Evolutionary conservation across 37 sponge, comb jelly and placozoan genomes (phyloP).

Genomic region (Sycon ciliatum): DNA sequence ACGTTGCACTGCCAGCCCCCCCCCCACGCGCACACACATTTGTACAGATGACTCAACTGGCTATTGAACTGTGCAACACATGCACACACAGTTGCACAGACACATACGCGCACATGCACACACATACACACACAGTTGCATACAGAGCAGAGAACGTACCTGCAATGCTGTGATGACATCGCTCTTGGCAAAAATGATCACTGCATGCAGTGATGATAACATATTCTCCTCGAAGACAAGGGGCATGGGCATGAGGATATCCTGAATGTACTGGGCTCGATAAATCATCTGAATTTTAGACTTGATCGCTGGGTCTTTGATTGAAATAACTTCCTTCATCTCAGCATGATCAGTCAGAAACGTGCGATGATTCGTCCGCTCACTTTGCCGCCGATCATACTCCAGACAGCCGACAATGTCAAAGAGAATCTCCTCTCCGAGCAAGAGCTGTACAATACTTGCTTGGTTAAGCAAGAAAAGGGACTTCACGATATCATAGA

Average conservation of each 20-base stretch:
- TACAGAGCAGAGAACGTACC: constrained; percentile 15
- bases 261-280: constrained; percentile 77
- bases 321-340: constrained; percentile 74
- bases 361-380: constrained; percentile 63
- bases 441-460: constrained; percentile 52
- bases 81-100: constrained; percentile 11
- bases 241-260: constrained; percentile 86
- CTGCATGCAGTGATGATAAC: constrained; percentile 70
- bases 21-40: background rate
- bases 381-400: constrained; percentile 61
- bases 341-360: constrained; percentile 55
- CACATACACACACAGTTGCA: background rate
- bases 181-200: constrained; percentile 71
- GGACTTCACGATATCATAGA: constrained; percentile 74
- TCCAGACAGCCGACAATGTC: constrained; percentile 86
- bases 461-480: constrained; percentile 77
- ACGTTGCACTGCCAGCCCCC: background rate
- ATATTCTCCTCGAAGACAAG: constrained; percentile 95
- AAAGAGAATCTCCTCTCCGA: constrained; percentile 56
- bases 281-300: constrained; percentile 76
- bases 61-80: background rate
- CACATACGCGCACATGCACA: constrained; percentile 8
- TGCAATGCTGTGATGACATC: constrained; percentile 61
- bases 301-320: constrained; percentile 63
- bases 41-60: background rate